phyloP scores from a whole-genome alignment of 2,113 vertebrate species.

The Pelobates fuscus region DNA sequence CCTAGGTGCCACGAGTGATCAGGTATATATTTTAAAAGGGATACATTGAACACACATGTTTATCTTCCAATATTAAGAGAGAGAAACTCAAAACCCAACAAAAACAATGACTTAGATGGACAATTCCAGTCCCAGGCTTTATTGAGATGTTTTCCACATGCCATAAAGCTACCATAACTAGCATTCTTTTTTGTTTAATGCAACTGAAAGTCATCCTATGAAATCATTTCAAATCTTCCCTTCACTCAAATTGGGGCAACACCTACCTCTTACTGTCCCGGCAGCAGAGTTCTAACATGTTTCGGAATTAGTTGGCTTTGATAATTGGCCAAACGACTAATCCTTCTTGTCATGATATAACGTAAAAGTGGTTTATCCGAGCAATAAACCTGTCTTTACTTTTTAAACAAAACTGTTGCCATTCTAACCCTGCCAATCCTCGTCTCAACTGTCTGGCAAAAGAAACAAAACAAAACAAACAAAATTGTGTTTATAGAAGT shows the following conservation, averaged over 20 bases:
- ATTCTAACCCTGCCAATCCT: constrained; percentile 38
- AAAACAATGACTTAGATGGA: neutral
- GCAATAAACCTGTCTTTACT: constrained; percentile 40
- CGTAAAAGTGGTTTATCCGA: constrained; percentile 60
- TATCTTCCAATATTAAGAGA: too few relatives aligned
- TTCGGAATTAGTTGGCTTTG: constrained; percentile 65
- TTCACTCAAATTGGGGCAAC: constrained; percentile 56
- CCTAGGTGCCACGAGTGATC: too few relatives aligned
- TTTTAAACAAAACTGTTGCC: neutral
- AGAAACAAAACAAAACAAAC: constrained; percentile 3
- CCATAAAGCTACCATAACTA: neutral
- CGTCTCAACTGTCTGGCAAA: constrained; percentile 1
- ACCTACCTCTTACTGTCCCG: constrained; percentile 58
- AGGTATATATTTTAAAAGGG: too few relatives aligned
- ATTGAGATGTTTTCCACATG: neutral
- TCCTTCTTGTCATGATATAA: constrained; percentile 50
- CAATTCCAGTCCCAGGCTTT: neutral
- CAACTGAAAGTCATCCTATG: neutral
- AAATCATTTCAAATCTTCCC: constrained; percentile 22
- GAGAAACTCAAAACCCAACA: too few relatives aligned
- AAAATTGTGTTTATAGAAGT: constrained; percentile 47
- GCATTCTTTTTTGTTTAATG: neutral
- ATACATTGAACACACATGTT: too few relatives aligned
- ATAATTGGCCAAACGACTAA: constrained; percentile 62
- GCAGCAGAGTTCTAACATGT: constrained; percentile 64